Conservation (phyloP, 2,888 invertebrate genomes). For the Sisyra nigra region DNA sequence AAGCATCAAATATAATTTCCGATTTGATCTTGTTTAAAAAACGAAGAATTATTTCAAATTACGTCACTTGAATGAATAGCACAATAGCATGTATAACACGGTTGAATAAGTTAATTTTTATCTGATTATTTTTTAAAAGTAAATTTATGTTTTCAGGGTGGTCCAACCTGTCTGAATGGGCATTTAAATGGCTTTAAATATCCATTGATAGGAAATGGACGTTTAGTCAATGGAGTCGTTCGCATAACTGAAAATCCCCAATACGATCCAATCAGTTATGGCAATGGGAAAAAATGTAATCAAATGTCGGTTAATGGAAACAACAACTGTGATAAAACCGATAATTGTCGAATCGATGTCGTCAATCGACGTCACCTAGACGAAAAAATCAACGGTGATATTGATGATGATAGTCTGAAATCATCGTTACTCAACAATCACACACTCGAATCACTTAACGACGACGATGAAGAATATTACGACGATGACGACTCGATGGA, state of each 20-base stretch:
- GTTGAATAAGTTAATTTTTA: constrained; percentile 2
- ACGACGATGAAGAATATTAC: neutral
- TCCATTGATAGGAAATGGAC: constrained; percentile 28
- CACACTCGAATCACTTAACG: neutral
- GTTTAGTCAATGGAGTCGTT: constrained; percentile 38
- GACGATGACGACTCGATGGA: neutral
- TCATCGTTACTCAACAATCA: neutral
- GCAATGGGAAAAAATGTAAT: too few species aligned
- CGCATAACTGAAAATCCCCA: constrained; percentile 54
- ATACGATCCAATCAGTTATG: too few species aligned
- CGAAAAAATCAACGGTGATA: neutral
- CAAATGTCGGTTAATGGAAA: neutral
- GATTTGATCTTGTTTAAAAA: too few species aligned
- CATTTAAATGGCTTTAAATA: constrained; percentile 32
- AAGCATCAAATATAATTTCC: too few species aligned
- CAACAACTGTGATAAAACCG: neutral
- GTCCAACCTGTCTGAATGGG: constrained; percentile 32
- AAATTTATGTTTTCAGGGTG: constrained; percentile 21
- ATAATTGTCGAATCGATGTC: neutral
- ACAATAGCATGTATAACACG: too few species aligned
- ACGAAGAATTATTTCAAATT: too few species aligned
- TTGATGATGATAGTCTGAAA: neutral
- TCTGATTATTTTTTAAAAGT: constrained; percentile 4
- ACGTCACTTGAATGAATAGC: too few species aligned
- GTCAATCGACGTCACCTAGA: neutral